Conservation (phyloP, 1,140 invertebrate genomes). For the Steinernema feltiae region DNA sequence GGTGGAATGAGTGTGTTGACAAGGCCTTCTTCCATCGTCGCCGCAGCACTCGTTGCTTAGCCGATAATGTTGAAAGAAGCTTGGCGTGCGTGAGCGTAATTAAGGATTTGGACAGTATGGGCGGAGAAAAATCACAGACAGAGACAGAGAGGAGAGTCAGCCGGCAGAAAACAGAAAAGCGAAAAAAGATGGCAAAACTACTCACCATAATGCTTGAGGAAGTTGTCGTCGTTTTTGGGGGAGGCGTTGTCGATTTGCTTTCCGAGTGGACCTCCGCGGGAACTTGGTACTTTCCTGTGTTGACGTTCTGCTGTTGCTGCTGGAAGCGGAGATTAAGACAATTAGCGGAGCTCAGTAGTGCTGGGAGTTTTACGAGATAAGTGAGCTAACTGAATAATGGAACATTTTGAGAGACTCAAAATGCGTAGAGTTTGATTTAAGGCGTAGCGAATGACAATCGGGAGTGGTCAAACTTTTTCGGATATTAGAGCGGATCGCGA, state of each 20-base stretch:
- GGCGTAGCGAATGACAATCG: background rate
- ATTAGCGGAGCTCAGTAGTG: background rate
- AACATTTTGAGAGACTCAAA: background rate
- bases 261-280: background rate
- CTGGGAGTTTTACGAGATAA: background rate
- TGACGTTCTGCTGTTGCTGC: background rate
- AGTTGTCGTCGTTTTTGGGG: background rate
- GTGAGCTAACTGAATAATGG: background rate
- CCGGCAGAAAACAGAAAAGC: background rate
- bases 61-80: no score
- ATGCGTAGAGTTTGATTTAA: no score
- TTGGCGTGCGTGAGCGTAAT: no score
- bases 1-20: no score
- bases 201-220: constrained; percentile 8
- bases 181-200: background rate
- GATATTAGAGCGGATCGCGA: no score
- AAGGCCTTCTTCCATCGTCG: no score
- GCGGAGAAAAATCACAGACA: no score
- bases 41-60: no score
- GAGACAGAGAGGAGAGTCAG: no score
- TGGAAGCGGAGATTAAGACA: background rate
- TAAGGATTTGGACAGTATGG: no score
- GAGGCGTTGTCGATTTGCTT: background rate
- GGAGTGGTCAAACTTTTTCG: background rate
- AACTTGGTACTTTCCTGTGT: constrained; percentile 4